A percentile compares a stretch with the other conserved stretches of the same genome.
These are phyloP conservation scores for Sylvietta virens DNA, from an alignment of 2,113 vertebrate species.

Conservation along the genomic window DNA sequence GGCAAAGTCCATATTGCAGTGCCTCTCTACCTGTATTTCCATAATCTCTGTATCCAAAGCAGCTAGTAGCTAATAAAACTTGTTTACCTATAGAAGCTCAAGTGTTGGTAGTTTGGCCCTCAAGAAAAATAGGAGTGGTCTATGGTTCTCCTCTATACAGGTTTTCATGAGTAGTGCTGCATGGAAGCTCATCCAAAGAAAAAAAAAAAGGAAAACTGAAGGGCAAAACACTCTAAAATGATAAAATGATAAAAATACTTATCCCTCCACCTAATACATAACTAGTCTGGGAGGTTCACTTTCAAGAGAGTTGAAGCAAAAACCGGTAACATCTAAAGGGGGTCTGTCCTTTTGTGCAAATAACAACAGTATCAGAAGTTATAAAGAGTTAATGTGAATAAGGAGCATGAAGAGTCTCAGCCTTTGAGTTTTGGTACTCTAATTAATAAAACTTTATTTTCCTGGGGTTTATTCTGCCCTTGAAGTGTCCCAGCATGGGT, in stretches of 20 bases:
- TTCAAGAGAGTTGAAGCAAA: not conserved
- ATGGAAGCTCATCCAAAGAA: not conserved
- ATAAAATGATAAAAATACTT: not conserved
- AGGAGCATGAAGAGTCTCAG: not conserved
- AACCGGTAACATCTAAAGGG: not conserved
- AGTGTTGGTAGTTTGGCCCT: not conserved
- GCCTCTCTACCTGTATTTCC: not conserved
- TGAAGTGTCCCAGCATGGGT: not conserved
- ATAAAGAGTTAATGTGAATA: not conserved
- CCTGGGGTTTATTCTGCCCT: not conserved
- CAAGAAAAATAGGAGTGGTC: not conserved
- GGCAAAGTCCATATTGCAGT: not conserved
- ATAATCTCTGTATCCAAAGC: not conserved
- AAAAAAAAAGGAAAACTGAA: not conserved
- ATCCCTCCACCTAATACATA: not conserved
- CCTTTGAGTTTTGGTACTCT: not conserved
- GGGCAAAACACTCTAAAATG: not conserved
- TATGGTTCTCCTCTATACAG: not conserved
- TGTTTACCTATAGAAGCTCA: not conserved
- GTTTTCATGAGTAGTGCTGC: not conserved
- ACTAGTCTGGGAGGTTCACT: not conserved
- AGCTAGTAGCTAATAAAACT: not conserved
- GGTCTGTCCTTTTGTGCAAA: not conserved
- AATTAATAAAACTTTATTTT: not conserved
- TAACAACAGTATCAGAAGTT: not conserved